These are phyloP conservation scores for Ceramica pisi DNA, from an alignment of 2,888 invertebrate species.

Conservation along the genomic window DNA sequence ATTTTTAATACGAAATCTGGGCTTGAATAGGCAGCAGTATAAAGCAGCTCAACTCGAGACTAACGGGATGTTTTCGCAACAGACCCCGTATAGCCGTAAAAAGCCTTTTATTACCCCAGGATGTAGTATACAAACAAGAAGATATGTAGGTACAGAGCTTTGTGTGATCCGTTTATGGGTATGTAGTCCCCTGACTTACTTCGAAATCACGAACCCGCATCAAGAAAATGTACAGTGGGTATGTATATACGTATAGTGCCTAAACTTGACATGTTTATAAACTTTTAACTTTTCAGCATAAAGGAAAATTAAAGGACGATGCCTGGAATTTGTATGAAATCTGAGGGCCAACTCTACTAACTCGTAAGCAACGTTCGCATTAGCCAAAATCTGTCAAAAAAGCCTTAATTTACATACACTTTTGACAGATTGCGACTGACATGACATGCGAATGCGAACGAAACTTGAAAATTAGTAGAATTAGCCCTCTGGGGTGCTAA, in stretches of 20 bases:
- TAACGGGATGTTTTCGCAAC: constrained; percentile 9
- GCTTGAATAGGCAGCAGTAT: background rate
- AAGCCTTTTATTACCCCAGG: constrained; percentile 37
- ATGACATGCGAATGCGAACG: too few relatives aligned
- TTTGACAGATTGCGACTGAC: too few relatives aligned
- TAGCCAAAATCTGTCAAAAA: too few relatives aligned
- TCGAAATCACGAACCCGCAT: constrained; percentile 28
- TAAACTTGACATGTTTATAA: background rate
- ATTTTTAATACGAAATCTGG: background rate
- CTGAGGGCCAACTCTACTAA: too few relatives aligned
- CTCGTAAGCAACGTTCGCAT: too few relatives aligned
- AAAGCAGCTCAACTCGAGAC: constrained; percentile 4
- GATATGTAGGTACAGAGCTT: constrained; percentile 32
- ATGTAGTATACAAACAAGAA: constrained; percentile 7
- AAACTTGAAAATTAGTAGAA: too few relatives aligned
- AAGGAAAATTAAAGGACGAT: constrained; percentile 2
- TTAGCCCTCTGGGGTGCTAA: too few relatives aligned
- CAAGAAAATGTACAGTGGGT: constrained; percentile 8
- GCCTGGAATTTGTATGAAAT: too few relatives aligned
- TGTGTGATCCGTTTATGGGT: constrained; percentile 29
- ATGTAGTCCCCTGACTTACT: constrained; percentile 22
- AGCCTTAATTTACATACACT: too few relatives aligned
- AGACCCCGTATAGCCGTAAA: constrained; percentile 22
- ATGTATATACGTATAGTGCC: background rate
- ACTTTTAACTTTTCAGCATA: constrained; percentile 4